These are phyloP conservation scores for Benthosema pterotum DNA, from an alignment of 2,797 vertebrate species.

Conservation along the genomic window DNA sequence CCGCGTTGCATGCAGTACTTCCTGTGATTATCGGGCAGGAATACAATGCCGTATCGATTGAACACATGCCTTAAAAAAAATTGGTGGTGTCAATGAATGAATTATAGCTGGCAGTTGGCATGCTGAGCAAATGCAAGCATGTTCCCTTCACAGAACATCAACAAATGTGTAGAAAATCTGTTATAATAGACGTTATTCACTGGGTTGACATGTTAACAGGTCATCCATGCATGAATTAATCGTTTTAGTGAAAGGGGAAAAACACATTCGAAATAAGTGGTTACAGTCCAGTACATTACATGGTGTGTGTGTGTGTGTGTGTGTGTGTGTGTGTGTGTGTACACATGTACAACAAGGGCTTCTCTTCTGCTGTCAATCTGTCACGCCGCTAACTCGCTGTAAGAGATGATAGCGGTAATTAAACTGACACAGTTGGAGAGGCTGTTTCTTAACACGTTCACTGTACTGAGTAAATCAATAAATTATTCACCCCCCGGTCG, in stretches of 20 bases:
- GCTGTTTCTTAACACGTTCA: no score
- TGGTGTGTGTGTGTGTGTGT: no score
- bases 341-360: no score
- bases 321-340: constrained; percentile 9
- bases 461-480: no score
- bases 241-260: constrained; percentile 34
- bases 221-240: constrained; percentile 41
- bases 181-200: constrained; percentile 26
- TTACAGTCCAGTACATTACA: constrained; percentile 56
- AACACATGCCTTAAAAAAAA: no score
- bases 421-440: constrained; percentile 63
- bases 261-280: constrained; percentile 58
- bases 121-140: no score
- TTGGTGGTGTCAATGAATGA: no score
- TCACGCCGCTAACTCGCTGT: constrained; percentile 25
- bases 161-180: constrained; percentile 18
- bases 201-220: constrained; percentile 21
- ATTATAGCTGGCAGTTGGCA: no score
- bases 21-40: no score
- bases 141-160: constrained; percentile 23
- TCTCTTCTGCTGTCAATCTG: constrained; percentile 58
- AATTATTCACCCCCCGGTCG: no score
- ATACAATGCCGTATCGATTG: no score
- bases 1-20: no score
- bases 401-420: constrained; percentile 72